Evolutionary conservation across 2,113 vertebrate species (phyloP), one percentile per base, ranked within the genome.

Genomic region (Lamprotornis superbus): DNA sequence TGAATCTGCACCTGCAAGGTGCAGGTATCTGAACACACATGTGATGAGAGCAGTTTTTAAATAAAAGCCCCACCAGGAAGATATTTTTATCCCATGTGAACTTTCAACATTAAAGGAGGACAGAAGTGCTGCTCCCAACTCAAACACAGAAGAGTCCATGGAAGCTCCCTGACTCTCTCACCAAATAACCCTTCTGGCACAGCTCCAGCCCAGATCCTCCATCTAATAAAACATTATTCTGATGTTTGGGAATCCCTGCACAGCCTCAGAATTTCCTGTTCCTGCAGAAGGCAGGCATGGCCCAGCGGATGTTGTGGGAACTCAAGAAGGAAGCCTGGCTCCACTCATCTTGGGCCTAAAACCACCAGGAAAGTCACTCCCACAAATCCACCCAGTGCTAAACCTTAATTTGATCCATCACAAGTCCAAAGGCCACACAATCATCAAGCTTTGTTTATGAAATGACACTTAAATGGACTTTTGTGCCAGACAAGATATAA

Each of bases 261-360:
- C 69, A 74, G 85, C 53, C 89, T 80, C 90, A 87, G 69, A 93
- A 64, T 47, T 85, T 57, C 93, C 95, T 92, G 87, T 12, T 84
- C 84, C 87, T 73, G 73, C 28, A 76, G 65, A 96, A 97, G 76
- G 87, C 55, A 94, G 92, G 22, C 55, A 19, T 0, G 0, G 60
- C 53, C 49, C 1, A 33, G 74, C 4, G 22, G 91, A 90, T 89
- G 83, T 11, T 87, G 92, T 78, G 89, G 78, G 71, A 90, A 73
- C 47, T 85, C 68, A 24, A 86, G 74, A 28, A 87, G 84, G 56
- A 92, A 90, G 90, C 76, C 93, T 93, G 94, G 85, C 63, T 96
- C 87, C 79, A 80, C 73, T 92, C 88, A 83, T 53, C 87, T 74
- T 12, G 18, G 79, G 52, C 44, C 60, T 83, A 33, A 77, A 95